phyloP scores from a whole-genome alignment of 2,888 invertebrate species.

The Pristionchus japonicus region DNA sequence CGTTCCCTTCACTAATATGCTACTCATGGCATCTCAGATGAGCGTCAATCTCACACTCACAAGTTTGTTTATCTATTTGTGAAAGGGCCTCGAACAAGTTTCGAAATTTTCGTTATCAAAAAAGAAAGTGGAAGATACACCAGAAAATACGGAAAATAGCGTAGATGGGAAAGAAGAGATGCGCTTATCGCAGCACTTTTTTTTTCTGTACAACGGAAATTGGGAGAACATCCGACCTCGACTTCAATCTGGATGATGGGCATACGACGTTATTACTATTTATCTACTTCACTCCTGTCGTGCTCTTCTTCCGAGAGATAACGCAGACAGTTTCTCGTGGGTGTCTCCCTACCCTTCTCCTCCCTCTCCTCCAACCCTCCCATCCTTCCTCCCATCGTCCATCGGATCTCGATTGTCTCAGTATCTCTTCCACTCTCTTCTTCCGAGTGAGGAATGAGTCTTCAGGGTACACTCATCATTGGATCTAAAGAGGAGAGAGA shows the following conservation, averaged over 20 bases:
- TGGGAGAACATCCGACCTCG: neutral
- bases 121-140: too few relatives aligned
- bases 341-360: neutral
- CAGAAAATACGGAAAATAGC: too few relatives aligned
- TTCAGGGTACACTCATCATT: conserved; percentile 25
- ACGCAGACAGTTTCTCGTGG: neutral
- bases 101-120: too few relatives aligned
- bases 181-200: neutral
- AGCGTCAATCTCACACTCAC: conserved; percentile 63
- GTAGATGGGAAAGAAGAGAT: neutral
- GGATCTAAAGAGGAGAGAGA: conserved; percentile 11
- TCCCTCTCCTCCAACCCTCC: neutral
- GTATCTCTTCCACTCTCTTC: neutral
- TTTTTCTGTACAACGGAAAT: neutral
- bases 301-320: neutral
- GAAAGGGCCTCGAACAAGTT: neutral
- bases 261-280: neutral
- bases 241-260: neutral
- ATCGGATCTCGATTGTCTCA: neutral
- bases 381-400: neutral
- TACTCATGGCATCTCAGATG: conserved; percentile 66
- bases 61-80: neutral
- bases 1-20: conserved; percentile 65
- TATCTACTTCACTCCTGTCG: neutral
- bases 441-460: neutral